Conservation (phyloP, 64 coral and sea anemone genomes). For the Montipora cactus region DNA sequence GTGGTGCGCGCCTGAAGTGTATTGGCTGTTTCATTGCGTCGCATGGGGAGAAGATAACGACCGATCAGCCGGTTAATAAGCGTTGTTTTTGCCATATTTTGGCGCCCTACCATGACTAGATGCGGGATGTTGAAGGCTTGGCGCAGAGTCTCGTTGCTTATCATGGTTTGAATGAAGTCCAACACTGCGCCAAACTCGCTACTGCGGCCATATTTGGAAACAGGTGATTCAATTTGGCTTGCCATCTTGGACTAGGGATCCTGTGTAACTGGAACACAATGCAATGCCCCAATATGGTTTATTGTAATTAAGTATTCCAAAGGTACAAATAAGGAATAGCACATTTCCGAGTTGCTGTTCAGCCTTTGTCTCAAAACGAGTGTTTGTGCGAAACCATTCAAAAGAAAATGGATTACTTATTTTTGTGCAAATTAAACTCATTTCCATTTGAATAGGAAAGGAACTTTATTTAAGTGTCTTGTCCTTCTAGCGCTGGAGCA, state of each 20-base stretch:
- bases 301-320: no score
- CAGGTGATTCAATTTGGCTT: constrained; percentile 8
- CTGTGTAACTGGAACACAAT: background rate
- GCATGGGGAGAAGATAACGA: constrained; percentile 83
- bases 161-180: constrained; percentile 60
- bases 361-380: no score
- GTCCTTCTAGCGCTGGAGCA: no score
- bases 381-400: no score
- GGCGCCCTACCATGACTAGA: constrained; percentile 64
- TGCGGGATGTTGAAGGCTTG: constrained; percentile 52
- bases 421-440: no score
- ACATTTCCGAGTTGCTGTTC: no score
- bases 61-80: constrained; percentile 65
- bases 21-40: constrained; percentile 74
- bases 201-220: constrained; percentile 31
- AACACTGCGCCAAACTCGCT: constrained; percentile 54
- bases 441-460: no score
- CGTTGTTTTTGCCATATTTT: constrained; percentile 69
- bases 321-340: no score
- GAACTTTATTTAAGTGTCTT: no score
- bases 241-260: background rate
- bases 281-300: background rate
- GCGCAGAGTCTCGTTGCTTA: constrained; percentile 45
- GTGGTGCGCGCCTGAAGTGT: constrained; percentile 75
- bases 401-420: no score